These are phyloP conservation scores for Chorisops tibialis DNA, from an alignment of 2,888 invertebrate genomes.

Conservation along the genomic window DNA sequence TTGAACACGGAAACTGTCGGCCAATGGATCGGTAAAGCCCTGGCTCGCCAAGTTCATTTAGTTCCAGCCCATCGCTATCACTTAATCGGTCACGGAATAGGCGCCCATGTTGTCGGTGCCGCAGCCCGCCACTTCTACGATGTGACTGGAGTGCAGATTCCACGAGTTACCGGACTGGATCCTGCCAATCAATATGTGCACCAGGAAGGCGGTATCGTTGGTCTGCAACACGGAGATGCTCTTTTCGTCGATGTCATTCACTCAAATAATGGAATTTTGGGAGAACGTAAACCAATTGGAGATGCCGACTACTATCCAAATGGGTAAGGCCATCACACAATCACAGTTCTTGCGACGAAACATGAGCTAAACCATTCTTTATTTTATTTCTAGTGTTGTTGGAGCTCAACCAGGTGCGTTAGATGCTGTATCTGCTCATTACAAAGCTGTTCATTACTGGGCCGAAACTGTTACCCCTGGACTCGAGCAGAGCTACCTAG, in stretches of 20 bases:
- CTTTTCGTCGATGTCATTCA: conserved; percentile 42
- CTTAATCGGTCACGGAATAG: conserved; percentile 44
- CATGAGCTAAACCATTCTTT: neutral
- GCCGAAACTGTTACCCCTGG: conserved; percentile 49
- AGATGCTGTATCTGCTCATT: conserved; percentile 44
- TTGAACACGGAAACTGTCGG: conserved; percentile 22
- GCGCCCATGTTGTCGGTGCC: conserved; percentile 48
- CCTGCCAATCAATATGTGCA: conserved; percentile 42
- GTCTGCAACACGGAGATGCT: conserved; percentile 40
- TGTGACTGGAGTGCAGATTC: conserved; percentile 43
- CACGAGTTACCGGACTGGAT: conserved; percentile 49
- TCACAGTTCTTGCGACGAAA: too few relatives aligned
- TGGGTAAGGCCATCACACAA: conserved; percentile 32
- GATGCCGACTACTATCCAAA: conserved; percentile 50
- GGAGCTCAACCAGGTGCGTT: conserved; percentile 43
- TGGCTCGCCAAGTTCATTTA: conserved; percentile 15
- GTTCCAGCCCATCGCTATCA: conserved; percentile 44
- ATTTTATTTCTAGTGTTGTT: neutral
- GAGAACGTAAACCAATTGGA: conserved; percentile 40
- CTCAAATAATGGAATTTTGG: conserved; percentile 38
- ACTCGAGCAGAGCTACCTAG: conserved; percentile 48
- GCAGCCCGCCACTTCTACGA: conserved; percentile 44
- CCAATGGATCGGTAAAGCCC: conserved; percentile 9
- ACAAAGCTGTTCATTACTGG: conserved; percentile 46
- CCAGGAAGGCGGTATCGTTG: conserved; percentile 38